phyloP scores from a whole-genome alignment of 2,113 vertebrate species.

The Larimichthys crocea region DNA sequence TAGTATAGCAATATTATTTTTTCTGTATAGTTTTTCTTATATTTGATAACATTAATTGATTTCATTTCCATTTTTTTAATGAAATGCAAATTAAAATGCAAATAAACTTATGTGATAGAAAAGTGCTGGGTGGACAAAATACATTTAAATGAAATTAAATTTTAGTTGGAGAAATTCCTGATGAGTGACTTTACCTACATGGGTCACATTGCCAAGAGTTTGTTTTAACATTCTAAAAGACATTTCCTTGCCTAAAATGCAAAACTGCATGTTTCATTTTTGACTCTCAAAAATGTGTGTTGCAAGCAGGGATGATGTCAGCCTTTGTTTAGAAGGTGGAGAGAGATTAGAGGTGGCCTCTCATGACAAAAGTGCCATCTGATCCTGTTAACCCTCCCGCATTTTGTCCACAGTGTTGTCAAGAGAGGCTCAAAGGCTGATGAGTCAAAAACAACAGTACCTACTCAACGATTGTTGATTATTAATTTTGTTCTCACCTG shows the following conservation, averaged over 20 bases:
- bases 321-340: constrained; percentile 45
- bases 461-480: constrained; percentile 12
- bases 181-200: too few species aligned
- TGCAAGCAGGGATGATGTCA: constrained; percentile 39
- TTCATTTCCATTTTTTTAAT: too few species aligned
- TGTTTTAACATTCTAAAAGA: not conserved
- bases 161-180: not conserved
- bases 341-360: constrained; percentile 43
- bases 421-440: constrained; percentile 28
- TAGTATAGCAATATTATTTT: not conserved
- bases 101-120: not conserved
- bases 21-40: not conserved
- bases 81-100: not conserved
- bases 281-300: constrained; percentile 30
- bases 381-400: constrained; percentile 34
- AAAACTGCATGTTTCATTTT: constrained; percentile 22
- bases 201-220: not conserved
- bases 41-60: not conserved
- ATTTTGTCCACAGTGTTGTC: constrained; percentile 12
- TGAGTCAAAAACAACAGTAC: constrained; percentile 21
- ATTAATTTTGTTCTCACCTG: constrained; percentile 21
- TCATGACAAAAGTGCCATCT: constrained; percentile 39
- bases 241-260: constrained; percentile 16
- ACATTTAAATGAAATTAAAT: not conserved
- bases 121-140: not conserved